These are phyloP conservation scores for Harpagoxenus sublaevis DNA, from an alignment of 2,888 invertebrate species.

Conservation along the genomic window DNA sequence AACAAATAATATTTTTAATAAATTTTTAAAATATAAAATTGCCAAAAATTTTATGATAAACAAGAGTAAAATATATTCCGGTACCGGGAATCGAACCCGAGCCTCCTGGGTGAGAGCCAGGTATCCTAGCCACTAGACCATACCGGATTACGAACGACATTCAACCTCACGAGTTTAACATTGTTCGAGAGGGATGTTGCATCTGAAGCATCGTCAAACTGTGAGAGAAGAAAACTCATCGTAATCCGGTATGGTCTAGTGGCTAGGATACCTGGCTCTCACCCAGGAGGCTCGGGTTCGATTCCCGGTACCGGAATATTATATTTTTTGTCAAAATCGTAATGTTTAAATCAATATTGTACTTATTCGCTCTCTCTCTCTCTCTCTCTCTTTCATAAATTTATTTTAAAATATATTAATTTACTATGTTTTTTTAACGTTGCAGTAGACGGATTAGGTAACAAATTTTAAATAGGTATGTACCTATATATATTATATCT, in stretches of 20 bases:
- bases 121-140: conserved; percentile 89
- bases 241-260: conserved; percentile 88
- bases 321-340: conserved; percentile 75
- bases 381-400: neutral
- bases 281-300: conserved; percentile 90
- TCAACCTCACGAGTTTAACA: neutral
- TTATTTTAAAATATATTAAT: neutral
- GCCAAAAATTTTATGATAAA: neutral
- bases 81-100: conserved; percentile 88
- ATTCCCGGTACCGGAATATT: conserved; percentile 89
- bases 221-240: neutral
- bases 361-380: neutral
- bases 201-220: neutral
- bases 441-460: neutral
- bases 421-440: neutral
- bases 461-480: neutral
- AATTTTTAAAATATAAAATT: neutral
- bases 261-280: conserved; percentile 89
- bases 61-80: conserved; percentile 34
- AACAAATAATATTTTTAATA: neutral
- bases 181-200: neutral
- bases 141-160: conserved; percentile 82
- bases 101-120: conserved; percentile 89
- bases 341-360: neutral
- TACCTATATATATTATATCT: neutral